phyloP scores from a whole-genome alignment of 2,888 invertebrate genomes.

The Mimachlamys varia region DNA sequence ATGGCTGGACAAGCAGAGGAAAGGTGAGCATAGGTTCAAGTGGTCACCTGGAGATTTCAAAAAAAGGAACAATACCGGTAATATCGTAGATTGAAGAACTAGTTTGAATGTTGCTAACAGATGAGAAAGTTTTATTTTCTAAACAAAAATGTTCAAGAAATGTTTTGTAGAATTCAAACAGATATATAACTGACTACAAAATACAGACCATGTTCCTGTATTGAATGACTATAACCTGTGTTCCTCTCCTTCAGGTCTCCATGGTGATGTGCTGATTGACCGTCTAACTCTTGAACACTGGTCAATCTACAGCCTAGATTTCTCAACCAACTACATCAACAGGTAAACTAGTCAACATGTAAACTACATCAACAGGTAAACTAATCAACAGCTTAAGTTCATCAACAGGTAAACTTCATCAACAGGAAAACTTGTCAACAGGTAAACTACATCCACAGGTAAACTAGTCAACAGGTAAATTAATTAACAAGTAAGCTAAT shows the following conservation, averaged over 20 bases:
- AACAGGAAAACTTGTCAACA: background rate
- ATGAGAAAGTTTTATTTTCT: too few relatives aligned
- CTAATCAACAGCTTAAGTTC: background rate
- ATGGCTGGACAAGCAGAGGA: constrained; percentile 43
- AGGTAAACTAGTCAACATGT: constrained; percentile 39
- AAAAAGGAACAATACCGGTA: too few relatives aligned
- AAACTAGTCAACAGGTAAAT: background rate
- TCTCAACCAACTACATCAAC: constrained; percentile 41
- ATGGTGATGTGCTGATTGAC: constrained; percentile 42
- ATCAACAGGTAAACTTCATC: background rate
- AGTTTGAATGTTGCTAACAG: too few relatives aligned
- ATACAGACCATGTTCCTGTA: too few relatives aligned
- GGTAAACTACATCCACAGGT: background rate
- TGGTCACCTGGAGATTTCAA: too few relatives aligned
- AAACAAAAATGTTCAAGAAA: too few relatives aligned
- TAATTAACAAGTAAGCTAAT: constrained; percentile 26
- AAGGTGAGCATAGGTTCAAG: constrained; percentile 37
- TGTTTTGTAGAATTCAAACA: too few relatives aligned
- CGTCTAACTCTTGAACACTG: constrained; percentile 34
- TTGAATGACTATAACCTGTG: too few relatives aligned
- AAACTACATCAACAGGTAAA: background rate
- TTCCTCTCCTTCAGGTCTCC: constrained; percentile 39
- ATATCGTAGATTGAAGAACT: too few relatives aligned
- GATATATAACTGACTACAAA: too few relatives aligned
- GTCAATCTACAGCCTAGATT: constrained; percentile 44